Percentiles rank a stretch among this genome's conserved stretches.
These are phyloP conservation scores for Camelus bactrianus DNA, from an alignment of 2,113 vertebrate genomes.

Conservation along the genomic window DNA sequence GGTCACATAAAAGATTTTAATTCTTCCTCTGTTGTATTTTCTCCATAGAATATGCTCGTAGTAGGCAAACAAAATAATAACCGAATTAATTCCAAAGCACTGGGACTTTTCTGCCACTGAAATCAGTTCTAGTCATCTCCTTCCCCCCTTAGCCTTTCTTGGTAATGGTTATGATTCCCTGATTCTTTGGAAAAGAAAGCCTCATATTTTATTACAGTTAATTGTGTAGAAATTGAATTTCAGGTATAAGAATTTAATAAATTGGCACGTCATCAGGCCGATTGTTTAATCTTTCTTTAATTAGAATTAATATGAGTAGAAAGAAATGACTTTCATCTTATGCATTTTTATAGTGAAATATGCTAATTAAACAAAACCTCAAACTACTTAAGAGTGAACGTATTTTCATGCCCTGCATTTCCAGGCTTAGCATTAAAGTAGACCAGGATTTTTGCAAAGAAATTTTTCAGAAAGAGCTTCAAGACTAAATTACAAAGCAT, in stretches of 20 bases:
- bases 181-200: neutral
- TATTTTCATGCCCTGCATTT: slow-evolving; percentile 34
- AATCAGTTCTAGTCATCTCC: neutral
- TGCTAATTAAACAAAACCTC: slow-evolving; percentile 82
- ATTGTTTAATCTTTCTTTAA: slow-evolving; percentile 81
- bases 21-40: neutral
- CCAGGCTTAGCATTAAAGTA: slow-evolving; percentile 53
- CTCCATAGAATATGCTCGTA: neutral
- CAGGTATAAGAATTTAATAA: slow-evolving; percentile 61
- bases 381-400: slow-evolving; percentile 74
- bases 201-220: slow-evolving; percentile 47
- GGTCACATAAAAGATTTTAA: neutral
- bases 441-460: slow-evolving; percentile 76
- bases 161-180: neutral
- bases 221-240: slow-evolving; percentile 77
- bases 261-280: slow-evolving; percentile 51
- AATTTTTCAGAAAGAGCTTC: slow-evolving; percentile 35
- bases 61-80: neutral
- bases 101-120: neutral
- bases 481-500: slow-evolving; percentile 72
- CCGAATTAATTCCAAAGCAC: neutral
- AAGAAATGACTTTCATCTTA: slow-evolving; percentile 81
- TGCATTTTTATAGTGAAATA: slow-evolving; percentile 68
- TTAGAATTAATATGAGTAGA: slow-evolving; percentile 81
- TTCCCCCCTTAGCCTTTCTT: neutral